These are phyloP conservation scores for Orientallactaga bullata DNA, from an alignment of 2,113 vertebrate genomes.

Conservation along the genomic window DNA sequence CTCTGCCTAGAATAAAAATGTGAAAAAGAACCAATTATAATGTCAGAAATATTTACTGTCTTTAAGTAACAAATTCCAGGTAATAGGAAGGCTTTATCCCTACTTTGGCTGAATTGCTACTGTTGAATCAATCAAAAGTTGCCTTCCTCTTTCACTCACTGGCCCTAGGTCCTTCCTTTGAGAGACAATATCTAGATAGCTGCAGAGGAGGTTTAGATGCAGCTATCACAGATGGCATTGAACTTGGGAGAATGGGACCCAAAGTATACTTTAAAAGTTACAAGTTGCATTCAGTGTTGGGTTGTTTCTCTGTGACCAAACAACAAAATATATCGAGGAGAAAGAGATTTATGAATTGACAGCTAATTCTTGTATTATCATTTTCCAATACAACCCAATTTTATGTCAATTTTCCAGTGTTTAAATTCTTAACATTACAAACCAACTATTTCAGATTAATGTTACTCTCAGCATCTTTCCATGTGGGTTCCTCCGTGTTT, in stretches of 20 bases:
- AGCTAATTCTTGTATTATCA: accelerated
- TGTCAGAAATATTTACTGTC: background rate
- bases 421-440: background rate
- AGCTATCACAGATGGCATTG: too few species aligned
- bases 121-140: background rate
- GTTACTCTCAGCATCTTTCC: background rate
- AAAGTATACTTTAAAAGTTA: background rate
- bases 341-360: background rate
- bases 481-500: background rate
- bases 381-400: background rate
- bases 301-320: background rate
- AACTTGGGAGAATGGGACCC: background rate
- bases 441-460: background rate
- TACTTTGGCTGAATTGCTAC: background rate
- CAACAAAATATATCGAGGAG: background rate
- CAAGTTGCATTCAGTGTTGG: background rate
- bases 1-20: background rate
- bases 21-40: background rate
- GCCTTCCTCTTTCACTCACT: background rate
- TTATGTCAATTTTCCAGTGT: background rate
- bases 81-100: background rate
- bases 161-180: background rate
- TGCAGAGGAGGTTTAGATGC: background rate
- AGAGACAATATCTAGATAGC: background rate
- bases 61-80: background rate